Conservation (phyloP, 2,113 vertebrate genomes). For the Hystrix cristata region DNA sequence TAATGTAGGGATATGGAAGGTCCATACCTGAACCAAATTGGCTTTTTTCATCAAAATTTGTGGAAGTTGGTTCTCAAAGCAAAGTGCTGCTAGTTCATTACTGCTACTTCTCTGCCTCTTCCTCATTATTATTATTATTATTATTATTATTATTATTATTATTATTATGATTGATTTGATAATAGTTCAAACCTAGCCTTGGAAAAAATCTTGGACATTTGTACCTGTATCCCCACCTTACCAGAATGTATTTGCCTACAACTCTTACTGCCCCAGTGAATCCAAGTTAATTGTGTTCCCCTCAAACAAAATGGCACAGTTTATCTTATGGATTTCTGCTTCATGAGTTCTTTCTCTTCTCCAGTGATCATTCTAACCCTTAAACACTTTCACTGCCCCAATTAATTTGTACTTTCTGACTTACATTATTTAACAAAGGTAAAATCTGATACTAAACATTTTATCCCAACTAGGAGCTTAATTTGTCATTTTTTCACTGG, state of each 20-base stretch:
- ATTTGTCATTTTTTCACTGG: not conserved
- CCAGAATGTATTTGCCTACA: not conserved
- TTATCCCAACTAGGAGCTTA: not conserved
- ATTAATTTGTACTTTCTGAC: conserved; percentile 10
- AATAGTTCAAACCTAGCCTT: not conserved
- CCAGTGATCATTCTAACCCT: not conserved
- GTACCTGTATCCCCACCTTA: not conserved
- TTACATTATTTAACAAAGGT: not conserved
- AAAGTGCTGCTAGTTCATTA: not conserved
- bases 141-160: not conserved
- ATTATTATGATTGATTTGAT: not conserved
- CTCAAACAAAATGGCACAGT: not conserved
- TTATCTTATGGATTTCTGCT: not conserved
- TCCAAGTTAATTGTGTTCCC: not conserved
- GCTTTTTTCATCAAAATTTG: not conserved
- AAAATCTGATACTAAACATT: not conserved
- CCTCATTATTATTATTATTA: not conserved
- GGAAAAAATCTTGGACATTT: not conserved
- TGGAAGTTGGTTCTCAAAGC: not conserved
- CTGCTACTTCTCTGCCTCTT: not conserved
- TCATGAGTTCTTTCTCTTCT: not conserved
- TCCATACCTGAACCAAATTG: not conserved
- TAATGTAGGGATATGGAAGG: not conserved
- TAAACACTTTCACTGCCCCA: not conserved
- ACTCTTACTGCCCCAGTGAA: not conserved